Percentiles rank a stretch among this genome's conserved stretches.
phyloP scores from a whole-genome alignment of 2,797 vertebrate genomes.

The Epinephelus awoara region DNA sequence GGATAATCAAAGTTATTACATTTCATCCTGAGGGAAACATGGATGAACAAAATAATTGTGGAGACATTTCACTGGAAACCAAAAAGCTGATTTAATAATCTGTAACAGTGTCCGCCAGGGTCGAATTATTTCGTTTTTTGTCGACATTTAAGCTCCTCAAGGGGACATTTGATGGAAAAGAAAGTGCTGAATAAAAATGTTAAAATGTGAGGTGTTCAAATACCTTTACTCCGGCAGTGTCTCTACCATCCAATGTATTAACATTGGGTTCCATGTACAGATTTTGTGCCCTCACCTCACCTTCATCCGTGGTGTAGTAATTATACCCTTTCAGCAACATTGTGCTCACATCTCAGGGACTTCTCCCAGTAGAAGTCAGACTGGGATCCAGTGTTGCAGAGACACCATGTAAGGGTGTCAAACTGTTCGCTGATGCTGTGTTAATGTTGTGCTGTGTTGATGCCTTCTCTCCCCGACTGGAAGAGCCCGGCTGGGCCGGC shows the following conservation, averaged over 20 bases:
- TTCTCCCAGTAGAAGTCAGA: slow-evolving; percentile 59
- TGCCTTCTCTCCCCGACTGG: slow-evolving; percentile 69
- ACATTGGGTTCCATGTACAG: slow-evolving; percentile 41
- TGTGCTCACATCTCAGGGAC: slow-evolving; percentile 55
- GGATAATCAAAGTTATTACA: too few relatives aligned
- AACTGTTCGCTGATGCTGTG: slow-evolving; percentile 68
- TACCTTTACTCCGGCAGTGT: slow-evolving; percentile 35
- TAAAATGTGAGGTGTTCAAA: slow-evolving; percentile 42
- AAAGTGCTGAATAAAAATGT: slow-evolving; percentile 4
- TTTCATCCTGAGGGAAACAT: too few relatives aligned
- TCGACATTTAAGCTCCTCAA: too few relatives aligned
- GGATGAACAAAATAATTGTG: too few relatives aligned
- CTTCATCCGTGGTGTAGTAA: slow-evolving; percentile 64
- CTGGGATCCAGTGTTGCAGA: slow-evolving; percentile 63
- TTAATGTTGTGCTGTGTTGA: slow-evolving; percentile 77
- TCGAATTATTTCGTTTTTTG: too few relatives aligned
- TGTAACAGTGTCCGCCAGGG: too few relatives aligned
- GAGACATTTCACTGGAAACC: too few relatives aligned
- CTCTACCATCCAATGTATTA: slow-evolving; percentile 33
- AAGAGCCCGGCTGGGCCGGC: slow-evolving; percentile 84
- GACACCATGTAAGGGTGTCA: slow-evolving; percentile 38
- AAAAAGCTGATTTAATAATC: too few relatives aligned
- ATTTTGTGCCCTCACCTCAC: slow-evolving; percentile 49
- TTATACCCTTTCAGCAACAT: slow-evolving; percentile 73
- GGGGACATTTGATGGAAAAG: neutral